phyloP scores from a whole-genome alignment of 2,888 invertebrate species.

The Abscondita cerata region DNA sequence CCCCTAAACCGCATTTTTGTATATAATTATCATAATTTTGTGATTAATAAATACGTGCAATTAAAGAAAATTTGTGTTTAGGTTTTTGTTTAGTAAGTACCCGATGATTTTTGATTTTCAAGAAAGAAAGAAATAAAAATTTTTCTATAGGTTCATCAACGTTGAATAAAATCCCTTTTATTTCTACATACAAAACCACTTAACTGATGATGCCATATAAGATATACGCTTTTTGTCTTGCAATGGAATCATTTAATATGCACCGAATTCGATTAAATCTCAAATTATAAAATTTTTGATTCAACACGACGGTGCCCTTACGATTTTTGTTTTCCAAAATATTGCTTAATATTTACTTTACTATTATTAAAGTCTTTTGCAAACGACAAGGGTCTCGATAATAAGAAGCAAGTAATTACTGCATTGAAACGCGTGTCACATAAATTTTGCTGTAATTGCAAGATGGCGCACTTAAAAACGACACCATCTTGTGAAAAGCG shows the following conservation, averaged over 20 bases:
- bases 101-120: background rate
- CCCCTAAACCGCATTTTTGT: constrained; percentile 53
- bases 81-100: background rate
- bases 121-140: background rate
- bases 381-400: no score
- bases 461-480: no score
- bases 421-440: no score
- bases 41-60: constrained; percentile 43
- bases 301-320: no score
- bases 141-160: constrained; percentile 22
- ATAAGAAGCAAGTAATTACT: no score
- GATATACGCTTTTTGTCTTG: constrained; percentile 22
- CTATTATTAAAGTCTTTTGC: no score
- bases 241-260: constrained; percentile 30
- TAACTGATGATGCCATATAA: constrained; percentile 32
- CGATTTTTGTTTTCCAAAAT: no score
- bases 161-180: constrained; percentile 30
- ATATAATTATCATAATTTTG: constrained; percentile 57
- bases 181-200: constrained; percentile 35
- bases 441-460: no score
- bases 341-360: no score
- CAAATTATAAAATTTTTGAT: background rate
- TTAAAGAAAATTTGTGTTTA: no score
- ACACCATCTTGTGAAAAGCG: no score
- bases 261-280: constrained; percentile 21